Percentiles rank a stretch among this genome's conserved stretches.
Evolutionary conservation across 1,140 invertebrate genomes (phyloP).

Genomic region (Euwallacea similis): DNA sequence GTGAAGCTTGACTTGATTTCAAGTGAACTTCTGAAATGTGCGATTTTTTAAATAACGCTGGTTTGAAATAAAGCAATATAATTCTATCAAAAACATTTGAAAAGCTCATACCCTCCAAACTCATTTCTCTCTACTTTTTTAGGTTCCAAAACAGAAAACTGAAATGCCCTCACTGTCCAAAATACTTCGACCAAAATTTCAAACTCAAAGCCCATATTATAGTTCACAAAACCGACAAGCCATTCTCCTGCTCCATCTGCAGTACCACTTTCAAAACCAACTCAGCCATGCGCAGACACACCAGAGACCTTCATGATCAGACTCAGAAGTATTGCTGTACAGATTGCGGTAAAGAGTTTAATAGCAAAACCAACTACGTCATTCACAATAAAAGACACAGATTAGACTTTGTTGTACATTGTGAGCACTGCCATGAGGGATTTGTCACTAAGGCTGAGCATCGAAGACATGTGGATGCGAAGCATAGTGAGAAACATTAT

Average conservation of each 20-base stretch:
- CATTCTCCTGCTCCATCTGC: conserved; percentile 30
- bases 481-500: conserved; percentile 33
- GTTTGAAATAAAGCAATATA: too few relatives aligned
- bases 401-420: conserved; percentile 49
- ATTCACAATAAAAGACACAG: conserved; percentile 41
- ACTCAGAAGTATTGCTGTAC: conserved; percentile 25
- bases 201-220: conserved; percentile 47
- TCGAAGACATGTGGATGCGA: conserved; percentile 37
- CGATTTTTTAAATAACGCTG: too few relatives aligned
- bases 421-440: conserved; percentile 54
- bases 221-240: conserved; percentile 40
- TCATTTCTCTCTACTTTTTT: too few relatives aligned
- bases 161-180: conserved; percentile 26
- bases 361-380: conserved; percentile 38
- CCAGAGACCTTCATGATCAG: conserved; percentile 47
- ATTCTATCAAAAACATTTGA: too few relatives aligned
- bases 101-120: too few relatives aligned
- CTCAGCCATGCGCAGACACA: conserved; percentile 54
- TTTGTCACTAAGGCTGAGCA: conserved; percentile 40
- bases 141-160: conserved; percentile 7
- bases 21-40: too few relatives aligned
- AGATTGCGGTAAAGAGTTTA: conserved; percentile 37
- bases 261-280: conserved; percentile 25
- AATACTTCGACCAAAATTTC: conserved; percentile 38
- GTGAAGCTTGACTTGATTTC: too few relatives aligned